A percentile compares a stretch with the other conserved stretches of the same genome.
phyloP scores from a whole-genome alignment of 2,113 vertebrate species.

The Saguinus midas region DNA sequence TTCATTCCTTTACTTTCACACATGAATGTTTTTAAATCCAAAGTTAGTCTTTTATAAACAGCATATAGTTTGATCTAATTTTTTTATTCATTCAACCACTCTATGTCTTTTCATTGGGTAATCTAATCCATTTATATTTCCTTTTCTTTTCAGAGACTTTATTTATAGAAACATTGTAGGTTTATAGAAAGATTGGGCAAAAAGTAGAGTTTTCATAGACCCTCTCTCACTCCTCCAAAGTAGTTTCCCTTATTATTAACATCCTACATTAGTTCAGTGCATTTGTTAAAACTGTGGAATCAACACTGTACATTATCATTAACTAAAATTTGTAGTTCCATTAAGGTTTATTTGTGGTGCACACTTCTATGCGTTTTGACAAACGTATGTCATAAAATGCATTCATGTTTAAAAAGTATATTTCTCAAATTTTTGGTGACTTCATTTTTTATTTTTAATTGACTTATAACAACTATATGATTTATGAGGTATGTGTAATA shows the following conservation, averaged over 20 bases:
- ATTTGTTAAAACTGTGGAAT: not conserved
- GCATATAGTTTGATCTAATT: not conserved
- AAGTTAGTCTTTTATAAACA: not conserved
- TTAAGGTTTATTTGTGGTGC: not conserved
- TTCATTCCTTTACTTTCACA: not conserved
- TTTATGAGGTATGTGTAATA: not conserved
- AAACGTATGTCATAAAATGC: not conserved
- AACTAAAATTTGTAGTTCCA: not conserved
- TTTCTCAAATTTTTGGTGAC: not conserved
- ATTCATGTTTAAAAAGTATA: not conserved
- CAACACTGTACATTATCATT: not conserved
- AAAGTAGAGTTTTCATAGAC: too few relatives aligned
- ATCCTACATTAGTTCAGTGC: not conserved
- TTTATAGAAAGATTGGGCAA: not conserved
- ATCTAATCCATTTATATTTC: not conserved
- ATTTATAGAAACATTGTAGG: not conserved
- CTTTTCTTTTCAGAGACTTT: not conserved
- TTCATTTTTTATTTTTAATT: not conserved
- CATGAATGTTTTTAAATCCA: not conserved
- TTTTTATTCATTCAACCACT: not conserved
- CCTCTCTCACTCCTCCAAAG: not conserved
- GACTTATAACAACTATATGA: not conserved
- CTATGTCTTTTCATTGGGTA: not conserved
- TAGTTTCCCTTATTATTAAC: too few relatives aligned
- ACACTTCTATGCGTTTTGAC: not conserved